Evolutionary conservation across 1,140 invertebrate genomes (phyloP), one percentile per base, ranked within the genome.

Genomic region (Zaprionus vittiger): DNA sequence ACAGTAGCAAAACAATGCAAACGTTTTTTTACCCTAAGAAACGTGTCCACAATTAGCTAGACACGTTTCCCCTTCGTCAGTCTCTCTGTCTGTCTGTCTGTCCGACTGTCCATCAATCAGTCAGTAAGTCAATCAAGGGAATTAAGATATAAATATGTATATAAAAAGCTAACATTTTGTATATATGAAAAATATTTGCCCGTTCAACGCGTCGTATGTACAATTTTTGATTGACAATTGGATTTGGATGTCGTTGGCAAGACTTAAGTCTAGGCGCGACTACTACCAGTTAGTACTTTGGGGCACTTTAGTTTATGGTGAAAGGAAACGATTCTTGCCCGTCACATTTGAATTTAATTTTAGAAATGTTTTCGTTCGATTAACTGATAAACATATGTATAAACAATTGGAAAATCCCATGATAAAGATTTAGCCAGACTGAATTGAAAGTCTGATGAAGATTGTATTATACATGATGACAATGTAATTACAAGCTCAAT

Each of bases 161-260:
- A 73, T 57, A 56, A 62, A 59, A 55, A 79, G 66, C 68, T 74
- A 38, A 52, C 17, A 72, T 61, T 72, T 64, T 72, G 61, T 72
- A 62, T 61, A 44, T 61, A 37, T 20, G 59, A 24, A 56, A 71
- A 75, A 71, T 47, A 60, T 77, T 70, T 63, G 52, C 41, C 62
- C 47, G 67, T 52, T 49, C 54, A 54, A 28, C 44, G 7, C 56
- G 61, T 14, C 77, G 64, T 57, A 59, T 72, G 37, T 26, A 64
- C 22, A 44, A 66, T 70, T 65, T 89, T 89, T 90, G 85, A 90
- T 90, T 90, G 85, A 90, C 85, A 91, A 91, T 75, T 71, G 86
- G 82, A 75, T 90, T 90, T 89, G 12, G 22, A 41, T 85, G 85
- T 90, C 85, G 62, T 69, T 77, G 63, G 37, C 44, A 38, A 28